Base-by-base conservation (phyloP, 1,140 invertebrate species). In the Acromyrmex charruanus region DNA sequence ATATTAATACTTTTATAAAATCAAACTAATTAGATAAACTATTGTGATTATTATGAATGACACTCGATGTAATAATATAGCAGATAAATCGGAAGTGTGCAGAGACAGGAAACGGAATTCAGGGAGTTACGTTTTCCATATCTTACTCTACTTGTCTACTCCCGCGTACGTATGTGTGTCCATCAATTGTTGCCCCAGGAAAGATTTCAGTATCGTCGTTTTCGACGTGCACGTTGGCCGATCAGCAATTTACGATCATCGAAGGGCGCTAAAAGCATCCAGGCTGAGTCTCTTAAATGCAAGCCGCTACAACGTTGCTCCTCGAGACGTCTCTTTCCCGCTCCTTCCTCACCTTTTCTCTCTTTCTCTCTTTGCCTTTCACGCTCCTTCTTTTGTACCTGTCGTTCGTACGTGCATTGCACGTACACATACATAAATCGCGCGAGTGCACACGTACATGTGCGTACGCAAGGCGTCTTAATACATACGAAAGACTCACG, bases 241-340 rank as follows among this genome's bases (percentile, higher is more conserved):
- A 89, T 90, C 87, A 75, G 72, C 88, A 87, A 90, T 92, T 92
- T 92, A 92, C 86, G 89, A 91, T 88, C 86, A 80, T 90, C 89
- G 90, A 81, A 75, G 84, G 86, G 89, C 86, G 91, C 87, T 92
- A 92, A 92, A 90, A 85, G 86, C 86, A 51, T 65, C 25, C 75
- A 59, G 31, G 31, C 18, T 39, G 49, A 44, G 71, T 53, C 74
- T 85, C 59, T 77, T 69, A 39, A 77, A 66, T 68, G 51, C 44
- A 21, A 44, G 35, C 28, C 66, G 74, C 35, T 82, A 59, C 39
- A 82, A 21, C 55, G 35, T 61, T 74, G 53, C 63, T 81, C n/a
- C 31, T 84, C 55, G 44, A n/a, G 69, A 87, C 84, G 28, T 89
- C 75, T 88, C 39, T 25, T 49, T 65, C 44, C 28, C 28, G 25